Percentiles rank a stretch among this genome's conserved stretches.
Evolutionary conservation across 2,888 invertebrate species (phyloP).

Genomic region (Stratiomys singularior): DNA sequence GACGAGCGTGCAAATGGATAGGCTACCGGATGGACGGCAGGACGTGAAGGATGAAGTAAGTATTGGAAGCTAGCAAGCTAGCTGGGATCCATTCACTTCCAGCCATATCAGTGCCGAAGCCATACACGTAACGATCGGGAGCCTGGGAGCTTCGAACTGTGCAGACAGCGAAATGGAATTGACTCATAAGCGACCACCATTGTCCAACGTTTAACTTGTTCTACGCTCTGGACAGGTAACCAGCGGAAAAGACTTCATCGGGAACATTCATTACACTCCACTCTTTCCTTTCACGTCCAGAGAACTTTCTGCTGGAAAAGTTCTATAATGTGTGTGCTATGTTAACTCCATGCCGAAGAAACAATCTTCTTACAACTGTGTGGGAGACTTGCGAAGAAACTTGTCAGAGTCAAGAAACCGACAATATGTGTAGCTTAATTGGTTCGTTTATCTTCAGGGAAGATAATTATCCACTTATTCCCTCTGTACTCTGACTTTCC

Average conservation of each 20-base stretch:
- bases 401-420: neutral
- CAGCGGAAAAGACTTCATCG: neutral
- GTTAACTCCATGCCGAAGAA: no score
- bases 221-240: slow-evolving; percentile 7
- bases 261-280: neutral
- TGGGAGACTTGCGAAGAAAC: neutral
- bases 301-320: neutral
- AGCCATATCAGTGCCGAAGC: neutral
- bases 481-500: neutral
- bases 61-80: neutral
- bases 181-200: slow-evolving; percentile 10
- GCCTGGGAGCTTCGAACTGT: neutral
- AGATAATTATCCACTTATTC: neutral
- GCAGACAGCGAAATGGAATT: slow-evolving; percentile 10
- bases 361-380: no score
- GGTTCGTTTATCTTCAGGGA: neutral
- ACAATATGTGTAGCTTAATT: neutral
- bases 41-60: no score
- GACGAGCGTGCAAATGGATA: no score
- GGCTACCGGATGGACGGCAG: no score
- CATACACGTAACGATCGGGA: neutral
- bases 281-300: neutral
- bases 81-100: neutral
- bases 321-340: neutral
- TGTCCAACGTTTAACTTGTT: neutral